Evolutionary conservation across 2,797 vertebrate genomes (phyloP), one percentile per base, ranked within the genome.

Genomic region (Xyrichtys novacula): DNA sequence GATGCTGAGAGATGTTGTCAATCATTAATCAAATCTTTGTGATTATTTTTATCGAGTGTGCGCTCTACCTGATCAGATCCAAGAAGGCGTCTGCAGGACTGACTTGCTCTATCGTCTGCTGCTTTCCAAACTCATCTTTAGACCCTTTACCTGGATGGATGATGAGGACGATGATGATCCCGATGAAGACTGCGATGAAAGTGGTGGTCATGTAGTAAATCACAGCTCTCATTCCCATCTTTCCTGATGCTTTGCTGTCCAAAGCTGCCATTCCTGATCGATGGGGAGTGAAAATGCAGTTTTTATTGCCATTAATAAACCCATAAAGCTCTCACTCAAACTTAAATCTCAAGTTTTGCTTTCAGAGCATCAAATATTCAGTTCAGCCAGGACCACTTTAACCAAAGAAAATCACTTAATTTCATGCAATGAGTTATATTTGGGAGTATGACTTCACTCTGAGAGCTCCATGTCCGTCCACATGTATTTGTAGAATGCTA

Each of bases 131-230:
- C 85, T 98, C 96, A 0, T 95, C 97, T 84, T 97, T 98, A 6
- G 96, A 96, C 74, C 98, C 97, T 92, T 95, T 97, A 65, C 98
- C 98, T 0, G 98, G 98, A 77, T 99, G 98, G 86, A 99, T 97
- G 92, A 98, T 97, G 84, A 98, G 95, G 81, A 99, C 98, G 79
- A 98, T 93, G 80, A 99, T 91, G 87, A 98, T 98, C 40, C 98
- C 98, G 23, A 97, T 95, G 83, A 98, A 93, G 65, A 99, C 97
- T 2, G 98, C 98, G 58, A 99, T 96, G 80, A 99, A 91, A 3
- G 97, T 99, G 0, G 98, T 99, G 44, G 96, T 97, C 96, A 97
- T 98, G 93, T 99, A 99, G 90, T 99, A 99, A 71, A 97, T 91
- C 50, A 99, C 96, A 0, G 97, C 98, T 88, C 97, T 94, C 91